Conservation (phyloP, 1,140 invertebrate genomes). For the Drosophila pseudoobscura region DNA sequence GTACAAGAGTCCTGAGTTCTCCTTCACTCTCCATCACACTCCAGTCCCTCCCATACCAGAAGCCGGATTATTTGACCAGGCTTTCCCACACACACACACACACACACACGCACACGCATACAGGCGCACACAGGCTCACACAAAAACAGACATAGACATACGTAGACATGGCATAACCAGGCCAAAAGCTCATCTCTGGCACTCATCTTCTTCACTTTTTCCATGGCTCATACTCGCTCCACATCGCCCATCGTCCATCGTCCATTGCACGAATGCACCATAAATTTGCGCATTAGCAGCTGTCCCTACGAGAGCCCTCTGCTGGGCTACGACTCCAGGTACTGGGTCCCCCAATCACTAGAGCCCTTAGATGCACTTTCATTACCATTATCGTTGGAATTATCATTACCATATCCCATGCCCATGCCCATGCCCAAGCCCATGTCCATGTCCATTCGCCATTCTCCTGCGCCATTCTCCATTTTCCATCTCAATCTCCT, state of each 20-base stretch:
- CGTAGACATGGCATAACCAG: slow-evolving; percentile 11
- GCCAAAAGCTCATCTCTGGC: slow-evolving; percentile 32
- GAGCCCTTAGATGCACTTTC: slow-evolving; percentile 54
- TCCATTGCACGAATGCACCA: slow-evolving; percentile 33
- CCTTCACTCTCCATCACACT: slow-evolving; percentile 3
- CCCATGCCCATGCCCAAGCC: too few species aligned
- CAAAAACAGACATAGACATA: background rate
- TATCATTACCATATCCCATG: slow-evolving; percentile 37
- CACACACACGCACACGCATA: slow-evolving; percentile 16
- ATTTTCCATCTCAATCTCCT: slow-evolving; percentile 2
- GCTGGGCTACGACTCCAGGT: slow-evolving; percentile 85
- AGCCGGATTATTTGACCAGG: too few species aligned
- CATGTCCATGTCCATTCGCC: background rate
- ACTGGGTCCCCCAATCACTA: slow-evolving; percentile 34
- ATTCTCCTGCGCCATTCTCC: background rate
- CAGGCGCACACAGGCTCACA: slow-evolving; percentile 4
- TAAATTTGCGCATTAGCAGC: slow-evolving; percentile 82
- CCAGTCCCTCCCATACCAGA: background rate
- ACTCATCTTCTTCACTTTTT: slow-evolving; percentile 51
- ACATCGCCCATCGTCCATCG: slow-evolving; percentile 21
- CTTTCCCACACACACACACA: slow-evolving; percentile 22
- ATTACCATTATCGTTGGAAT: slow-evolving; percentile 75
- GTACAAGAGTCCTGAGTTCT: slow-evolving; percentile 34
- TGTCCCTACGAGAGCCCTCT: slow-evolving; percentile 84
- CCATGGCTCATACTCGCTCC: slow-evolving; percentile 42